phyloP scores from a whole-genome alignment of 53 echinoderm and acorn worm species.

The Antedon mediterranea region DNA sequence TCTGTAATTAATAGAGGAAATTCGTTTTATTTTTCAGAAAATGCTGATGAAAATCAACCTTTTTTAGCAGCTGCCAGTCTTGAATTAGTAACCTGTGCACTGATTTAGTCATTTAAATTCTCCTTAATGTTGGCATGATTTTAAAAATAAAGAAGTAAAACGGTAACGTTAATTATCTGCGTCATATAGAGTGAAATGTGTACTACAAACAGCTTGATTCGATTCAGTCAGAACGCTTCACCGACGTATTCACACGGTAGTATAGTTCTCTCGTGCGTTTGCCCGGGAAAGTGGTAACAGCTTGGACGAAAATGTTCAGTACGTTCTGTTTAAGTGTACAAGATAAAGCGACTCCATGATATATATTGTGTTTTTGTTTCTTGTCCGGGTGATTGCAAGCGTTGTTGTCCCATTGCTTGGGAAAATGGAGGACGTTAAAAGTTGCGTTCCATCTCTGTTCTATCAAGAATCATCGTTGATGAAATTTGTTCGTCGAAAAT shows the following conservation, averaged over 20 bases:
- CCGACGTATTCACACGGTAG: too few relatives aligned
- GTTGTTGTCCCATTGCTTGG: not conserved
- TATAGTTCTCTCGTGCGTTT: too few relatives aligned
- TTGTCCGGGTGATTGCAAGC: not conserved
- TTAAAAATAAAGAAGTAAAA: not conserved
- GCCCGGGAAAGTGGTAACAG: not conserved
- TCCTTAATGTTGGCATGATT: not conserved
- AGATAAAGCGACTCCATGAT: not conserved
- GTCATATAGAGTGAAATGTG: not conserved
- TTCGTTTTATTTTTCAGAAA: too few relatives aligned
- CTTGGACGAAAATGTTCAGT: not conserved
- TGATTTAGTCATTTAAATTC: too few relatives aligned
- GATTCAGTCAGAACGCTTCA: too few relatives aligned
- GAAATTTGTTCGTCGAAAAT: conserved; percentile 24
- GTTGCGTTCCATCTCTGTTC: conserved; percentile 23
- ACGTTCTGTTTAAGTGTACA: not conserved
- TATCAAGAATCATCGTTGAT: conserved; percentile 27
- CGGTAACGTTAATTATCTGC: not conserved
- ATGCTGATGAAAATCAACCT: too few relatives aligned
- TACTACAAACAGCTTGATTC: too few relatives aligned
- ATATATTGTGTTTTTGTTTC: not conserved
- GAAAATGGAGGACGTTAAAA: not conserved
- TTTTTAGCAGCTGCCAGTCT: too few relatives aligned
- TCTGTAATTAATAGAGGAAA: too few relatives aligned
- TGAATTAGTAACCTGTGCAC: too few relatives aligned